Base-by-base conservation (phyloP, 2,797 vertebrate genomes). In the Anguilla obscura region DNA sequence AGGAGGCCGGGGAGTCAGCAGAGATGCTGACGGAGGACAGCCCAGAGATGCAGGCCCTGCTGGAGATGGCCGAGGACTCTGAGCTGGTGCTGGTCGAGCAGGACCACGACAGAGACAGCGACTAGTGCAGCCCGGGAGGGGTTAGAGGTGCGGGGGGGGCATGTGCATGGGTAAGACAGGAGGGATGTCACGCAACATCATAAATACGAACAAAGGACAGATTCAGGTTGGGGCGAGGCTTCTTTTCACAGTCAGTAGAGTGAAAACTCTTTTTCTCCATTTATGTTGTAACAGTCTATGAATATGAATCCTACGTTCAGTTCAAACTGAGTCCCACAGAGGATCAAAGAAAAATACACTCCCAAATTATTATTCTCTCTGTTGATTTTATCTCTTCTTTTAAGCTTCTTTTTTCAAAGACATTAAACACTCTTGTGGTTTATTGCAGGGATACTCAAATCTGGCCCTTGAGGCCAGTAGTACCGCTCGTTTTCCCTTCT, bases 51-150 rank as follows among this genome's bases (percentile, higher is more conserved):
- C 95, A 95, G 87, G 94, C 95, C 0, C 94, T 98, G 93, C 95
- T 97, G 90, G 96, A 98, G 94, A 95, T 96, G 94, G 95, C 93
- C 0, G 96, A 97, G 87, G 97, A 97, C 92, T 94, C 94, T 0
- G 97, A 98, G 0, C 94, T 96, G 1, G 96, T 96, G 86, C 92
- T 96, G 92, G 96, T 94, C 90, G 96, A 97, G 90, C 95, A 96
- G 93, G 97, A 97, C 1, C 88, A 91, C 85, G 95, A 95, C 30
- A 94, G 94, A 93, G 98, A 99, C 95, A 99, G 98, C 90, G 98
- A 99, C 92, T 97, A 95, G 94, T 91, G n/a, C 82, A 60, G n/a
- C 60, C 21, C 33, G 66, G 69, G 80, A 27, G 83, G 45, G 30
- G 86, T 66, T 91, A 88, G 88, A 48, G 58, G 71, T 48, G 48